Evolutionary conservation across 2,113 vertebrate species (phyloP), one percentile per base, ranked within the genome.

Genomic region (Acrocephalus arundinaceus): DNA sequence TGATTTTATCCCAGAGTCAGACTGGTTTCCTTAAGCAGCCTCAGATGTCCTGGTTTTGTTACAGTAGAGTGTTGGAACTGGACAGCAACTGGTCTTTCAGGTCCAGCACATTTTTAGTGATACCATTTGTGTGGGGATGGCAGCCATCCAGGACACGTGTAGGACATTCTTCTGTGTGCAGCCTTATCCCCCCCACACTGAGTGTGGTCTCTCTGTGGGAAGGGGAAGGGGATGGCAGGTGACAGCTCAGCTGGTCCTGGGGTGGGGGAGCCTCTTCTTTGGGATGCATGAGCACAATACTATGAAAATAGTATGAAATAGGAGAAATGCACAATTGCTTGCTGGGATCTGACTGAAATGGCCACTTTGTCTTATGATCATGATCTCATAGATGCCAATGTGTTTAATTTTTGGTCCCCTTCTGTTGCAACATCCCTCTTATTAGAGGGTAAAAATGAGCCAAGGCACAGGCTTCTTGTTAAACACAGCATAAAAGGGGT

Each of bases 171-270:
- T 65, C 63, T 62, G 24, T 49, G 54, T 27, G 51, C 51, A 46
- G 30, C 58, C 58, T 63, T 72, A 13, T 62, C 4, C 12, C 6
- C 3, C 4, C 0, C 2, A 0, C 5, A 8, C 4, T 6, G 14
- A 51, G 16, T 12, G 5, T 20, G 45, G 7, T 2, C 46, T 43
- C 13, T 4, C 19, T 31, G 10, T 41, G 20, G 58, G 55, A 66
- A 58, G 54, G 15, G 51, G 30, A 49, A 1, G 28, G 18, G 8
- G 11, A 21, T 48, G 33, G 19, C 57, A 13, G 14, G 22, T 62
- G 23, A 30, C 65, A 61, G 28, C 43, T 82, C 37, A 11, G 33
- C 22, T 8, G 12, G 39, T 39, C 21, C n/a, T 78, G 37, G 45
- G 13, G 1, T 57, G 35, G 31, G 15, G 20, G 24, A 68, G 22